These are phyloP conservation scores for Jaculus jaculus DNA, from an alignment of 2,113 vertebrate species.

Conservation along the genomic window DNA sequence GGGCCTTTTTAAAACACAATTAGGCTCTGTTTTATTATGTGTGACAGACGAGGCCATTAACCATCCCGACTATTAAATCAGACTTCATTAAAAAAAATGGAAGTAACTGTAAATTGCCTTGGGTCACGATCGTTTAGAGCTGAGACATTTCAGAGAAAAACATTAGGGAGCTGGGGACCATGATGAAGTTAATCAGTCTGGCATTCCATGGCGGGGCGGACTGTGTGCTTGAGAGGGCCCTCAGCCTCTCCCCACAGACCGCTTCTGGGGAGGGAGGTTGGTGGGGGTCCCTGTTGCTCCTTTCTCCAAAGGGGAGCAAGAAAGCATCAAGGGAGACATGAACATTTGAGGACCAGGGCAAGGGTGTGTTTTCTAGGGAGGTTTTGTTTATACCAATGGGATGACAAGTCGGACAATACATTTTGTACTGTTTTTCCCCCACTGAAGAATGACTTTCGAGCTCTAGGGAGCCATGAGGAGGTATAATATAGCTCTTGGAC, in stretches of 20 bases:
- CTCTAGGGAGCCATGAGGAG: neutral
- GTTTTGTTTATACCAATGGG: constrained; percentile 60
- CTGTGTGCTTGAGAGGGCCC: constrained; percentile 9
- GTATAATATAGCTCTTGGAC: neutral
- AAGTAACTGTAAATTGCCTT: constrained; percentile 80
- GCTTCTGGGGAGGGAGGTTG: neutral
- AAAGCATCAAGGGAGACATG: neutral
- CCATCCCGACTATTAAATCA: constrained; percentile 80
- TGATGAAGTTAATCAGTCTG: constrained; percentile 76
- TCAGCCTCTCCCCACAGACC: neutral
- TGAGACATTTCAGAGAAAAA: constrained; percentile 69
- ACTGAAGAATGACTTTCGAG: constrained; percentile 50
- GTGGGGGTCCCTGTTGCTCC: neutral
- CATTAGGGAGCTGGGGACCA: constrained; percentile 64
- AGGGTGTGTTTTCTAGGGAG: constrained; percentile 17
- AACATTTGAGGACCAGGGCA: constrained; percentile 1
- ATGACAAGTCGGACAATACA: constrained; percentile 60
- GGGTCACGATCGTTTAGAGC: constrained; percentile 79
- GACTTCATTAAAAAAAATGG: constrained; percentile 80
- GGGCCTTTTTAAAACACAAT: constrained; percentile 73
- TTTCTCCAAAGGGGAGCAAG: neutral
- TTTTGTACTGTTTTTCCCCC: constrained; percentile 51
- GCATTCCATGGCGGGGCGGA: constrained; percentile 18
- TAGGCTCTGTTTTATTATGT: constrained; percentile 78
- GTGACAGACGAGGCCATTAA: constrained; percentile 77